Base-by-base conservation (phyloP, 1,140 invertebrate genomes). In the Penaeus chinensis region DNA sequence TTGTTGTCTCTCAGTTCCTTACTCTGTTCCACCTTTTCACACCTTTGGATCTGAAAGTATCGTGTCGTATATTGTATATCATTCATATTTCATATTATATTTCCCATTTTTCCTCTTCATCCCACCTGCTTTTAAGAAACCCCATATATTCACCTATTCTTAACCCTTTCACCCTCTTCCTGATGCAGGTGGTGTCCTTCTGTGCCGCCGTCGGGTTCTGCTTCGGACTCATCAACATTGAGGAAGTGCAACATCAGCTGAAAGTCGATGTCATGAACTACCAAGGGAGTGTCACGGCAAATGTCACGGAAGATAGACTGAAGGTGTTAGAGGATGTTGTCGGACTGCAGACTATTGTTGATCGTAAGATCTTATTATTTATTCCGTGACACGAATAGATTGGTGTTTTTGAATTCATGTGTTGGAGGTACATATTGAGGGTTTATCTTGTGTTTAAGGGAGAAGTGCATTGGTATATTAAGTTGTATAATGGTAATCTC, bases 191-290 rank as follows among this genome's bases (percentile, higher is more conserved):
- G 22, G 80, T 82, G 3, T 79, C 80, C 3, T 90, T 90, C 82
- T 84, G 86, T 61, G 47, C 76, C 22, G 62, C 79, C 20, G 89
- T 90, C 32, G 66, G 66, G 13, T 77, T 87, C 16, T 87, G 89
- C 82, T 88, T 90, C 74, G 86, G 85, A 10, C 83, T 90, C 47
- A 85, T 90, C 86, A 90, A 90, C 82, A 76, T 84, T 13, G 77
- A 63, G 24, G 24, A 47, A 27, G 47, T 88, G 11, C 62, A 65
- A 27, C n/a, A 71, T 4, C 18, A n/a, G 2, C 60, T 90, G 54
- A 69, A 47, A 79, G 4, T 54, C 18, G 18, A 16, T 7, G 79
- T 88, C 85, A 20, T 54, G 22, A 62, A 62, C 60, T 84, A 87
- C 37, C 24, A 71, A 61, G 54, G 13, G 16, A 20, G 65, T 16